Conservation (phyloP, 2,888 invertebrate species). For the Tribolium freemani region DNA sequence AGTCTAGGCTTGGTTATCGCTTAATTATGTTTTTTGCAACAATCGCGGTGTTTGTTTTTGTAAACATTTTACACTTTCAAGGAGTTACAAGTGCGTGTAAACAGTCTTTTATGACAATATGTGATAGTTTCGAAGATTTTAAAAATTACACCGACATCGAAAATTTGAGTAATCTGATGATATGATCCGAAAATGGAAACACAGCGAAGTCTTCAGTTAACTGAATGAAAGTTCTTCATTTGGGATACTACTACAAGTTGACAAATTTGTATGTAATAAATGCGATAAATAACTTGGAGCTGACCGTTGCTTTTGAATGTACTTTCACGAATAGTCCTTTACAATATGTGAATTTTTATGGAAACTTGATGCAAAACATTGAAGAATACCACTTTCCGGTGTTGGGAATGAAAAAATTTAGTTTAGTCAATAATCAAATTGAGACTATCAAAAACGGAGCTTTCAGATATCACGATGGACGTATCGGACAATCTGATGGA, state of each 20-base stretch:
- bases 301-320: background rate
- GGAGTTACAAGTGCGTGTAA: background rate
- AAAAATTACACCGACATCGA: background rate
- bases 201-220: background rate
- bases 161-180: background rate
- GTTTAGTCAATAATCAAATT: slow-evolving; percentile 3
- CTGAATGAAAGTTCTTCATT: background rate
- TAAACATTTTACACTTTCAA: no score
- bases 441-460: background rate
- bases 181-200: background rate
- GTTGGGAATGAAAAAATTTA: background rate
- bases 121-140: background rate
- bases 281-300: no score
- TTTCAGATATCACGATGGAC: background rate
- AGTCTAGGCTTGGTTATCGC: no score
- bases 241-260: no score
- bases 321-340: background rate
- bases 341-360: background rate
- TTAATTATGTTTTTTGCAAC: no score
- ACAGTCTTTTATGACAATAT: background rate
- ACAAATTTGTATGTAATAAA: no score
- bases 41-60: no score
- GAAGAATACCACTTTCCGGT: background rate
- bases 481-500: background rate
- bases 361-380: background rate